Base-by-base conservation (phyloP, 2,113 vertebrate genomes). In the Malurus elegans region DNA sequence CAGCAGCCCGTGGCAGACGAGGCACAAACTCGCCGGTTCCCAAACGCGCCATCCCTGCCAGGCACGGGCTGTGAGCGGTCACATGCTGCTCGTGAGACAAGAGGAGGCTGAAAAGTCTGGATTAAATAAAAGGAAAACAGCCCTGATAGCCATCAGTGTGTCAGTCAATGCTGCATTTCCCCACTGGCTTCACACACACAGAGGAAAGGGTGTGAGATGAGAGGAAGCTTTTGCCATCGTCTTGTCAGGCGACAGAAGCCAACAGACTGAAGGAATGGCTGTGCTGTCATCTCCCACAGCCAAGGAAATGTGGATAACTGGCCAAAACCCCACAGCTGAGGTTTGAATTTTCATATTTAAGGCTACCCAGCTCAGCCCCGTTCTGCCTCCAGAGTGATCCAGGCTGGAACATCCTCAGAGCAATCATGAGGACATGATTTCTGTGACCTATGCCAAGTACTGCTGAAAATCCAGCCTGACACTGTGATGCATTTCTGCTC, bases 401-500 rank as follows among this genome's bases (percentile, higher is more conserved):
- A 75, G 45, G 31, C 64, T 78, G 85, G 42, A 86, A 51, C 36
- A 44, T 48, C 75, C 88, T 93, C 64, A 56, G 44, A 83, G 65
- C 56, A 44, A 67, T 25, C 62, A 73, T 1, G 36, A 90, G 62
- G 90, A 86, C 3, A 2, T 4, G 38, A 80, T 79, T 90, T 75
- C 24, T 79, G 40, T 79, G n/a, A 73, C 25, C 75, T 62, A 3
- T 44, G 91, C 82, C 88, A 95, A 92, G 56, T n/a, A 40, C 40
- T 67, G 51, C 79, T 93, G 71, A 83, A 88, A 94, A 86, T 34
- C 83, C 83, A 38, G 25, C 15, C 76, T 88, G 94, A 92, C 40
- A 44, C 65, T n/a, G 47, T 16, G 86, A 84, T 45, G 81, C 34
- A 83, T 96, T 88, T 92, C 78, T 95, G 38, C 47, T 86, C 56